Base-by-base conservation (phyloP, 2,797 vertebrate genomes). In the Parambassis ranga region DNA sequence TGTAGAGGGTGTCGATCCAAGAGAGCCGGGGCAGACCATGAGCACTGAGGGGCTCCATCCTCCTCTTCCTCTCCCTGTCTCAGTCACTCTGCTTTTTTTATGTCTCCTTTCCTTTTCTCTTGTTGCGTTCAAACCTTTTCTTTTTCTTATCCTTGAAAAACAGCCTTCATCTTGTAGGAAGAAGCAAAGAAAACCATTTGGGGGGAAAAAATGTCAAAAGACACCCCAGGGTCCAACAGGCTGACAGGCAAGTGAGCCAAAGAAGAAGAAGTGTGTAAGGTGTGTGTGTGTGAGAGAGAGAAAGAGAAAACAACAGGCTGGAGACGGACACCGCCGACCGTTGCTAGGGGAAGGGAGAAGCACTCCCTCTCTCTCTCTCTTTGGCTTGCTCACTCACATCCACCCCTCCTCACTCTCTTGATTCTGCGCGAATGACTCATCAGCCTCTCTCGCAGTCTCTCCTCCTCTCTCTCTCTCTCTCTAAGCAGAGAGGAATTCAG, bases 1-100 rank as follows among this genome's bases (percentile, higher is more conserved):
- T 96, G 84, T 98, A 98, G 71, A 98, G 95, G 35, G 97, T 98
- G 93, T 98, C 95, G 85, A 98, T 98, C 96, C 96, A 98, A 85
- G 97, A 98, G 84, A 98, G 96, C 79, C 95, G 93, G 67, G 96
- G 95, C 88, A 96, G 94, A 88, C 95, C 95, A 50, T 87, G 95
- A 74, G 96, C 94, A 89, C 95, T 98, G 71, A 96, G 91, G 63
- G 94, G 97, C 91, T 98, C 96, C 97, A 98, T 98, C 89, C 91
- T 94, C 75, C 47, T 38, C 43, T 35, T 56, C 61, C 78, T 75
- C 67, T 75, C 85, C 76, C 78, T 59, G 67, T 82, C 58, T 70
- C 65, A 46, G 42, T 75, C 65, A 43, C 77, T 66, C 67, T 18
- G 46, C 41, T 62, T 60, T 71, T 82, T 79, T 75, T 56, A 38